Conservation (phyloP, 2,888 invertebrate genomes). For the Proisotoma minuta region DNA sequence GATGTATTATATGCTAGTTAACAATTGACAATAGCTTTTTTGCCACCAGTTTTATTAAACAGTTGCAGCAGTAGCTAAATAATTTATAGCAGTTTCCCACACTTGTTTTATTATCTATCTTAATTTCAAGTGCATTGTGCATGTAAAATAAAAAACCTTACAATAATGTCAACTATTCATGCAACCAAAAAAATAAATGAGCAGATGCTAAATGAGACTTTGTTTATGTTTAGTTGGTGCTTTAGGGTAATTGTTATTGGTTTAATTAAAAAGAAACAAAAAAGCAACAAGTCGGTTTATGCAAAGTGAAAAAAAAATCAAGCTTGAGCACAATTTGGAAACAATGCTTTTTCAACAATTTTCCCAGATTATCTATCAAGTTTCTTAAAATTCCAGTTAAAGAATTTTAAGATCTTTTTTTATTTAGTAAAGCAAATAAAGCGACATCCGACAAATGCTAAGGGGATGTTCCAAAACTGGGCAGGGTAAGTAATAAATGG, state of each 20-base stretch:
- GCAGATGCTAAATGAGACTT: too few species aligned
- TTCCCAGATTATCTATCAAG: too few species aligned
- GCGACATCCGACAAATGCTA: constrained; percentile 8
- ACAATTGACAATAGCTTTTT: constrained; percentile 4
- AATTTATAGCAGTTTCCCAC: constrained; percentile 5
- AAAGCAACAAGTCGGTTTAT: too few species aligned
- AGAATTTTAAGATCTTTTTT: background rate
- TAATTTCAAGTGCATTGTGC: background rate
- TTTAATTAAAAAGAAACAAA: too few species aligned
- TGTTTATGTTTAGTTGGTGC: too few species aligned
- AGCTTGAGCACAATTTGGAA: too few species aligned
- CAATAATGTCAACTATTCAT: background rate
- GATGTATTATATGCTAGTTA: constrained; percentile 2
- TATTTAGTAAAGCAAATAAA: constrained; percentile 12
- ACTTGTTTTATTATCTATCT: background rate
- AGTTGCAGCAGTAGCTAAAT: background rate
- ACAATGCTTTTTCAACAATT: too few species aligned
- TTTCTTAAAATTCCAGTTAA: constrained; percentile 16
- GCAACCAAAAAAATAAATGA: background rate
- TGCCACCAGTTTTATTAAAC: background rate
- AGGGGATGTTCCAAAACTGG: background rate
- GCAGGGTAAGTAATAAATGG: background rate
- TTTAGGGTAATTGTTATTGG: too few species aligned
- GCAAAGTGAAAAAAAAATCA: too few species aligned
- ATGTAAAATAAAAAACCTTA: too few species aligned